Conservation (phyloP, 2,888 invertebrate species). For the Microplitis manilae region DNA sequence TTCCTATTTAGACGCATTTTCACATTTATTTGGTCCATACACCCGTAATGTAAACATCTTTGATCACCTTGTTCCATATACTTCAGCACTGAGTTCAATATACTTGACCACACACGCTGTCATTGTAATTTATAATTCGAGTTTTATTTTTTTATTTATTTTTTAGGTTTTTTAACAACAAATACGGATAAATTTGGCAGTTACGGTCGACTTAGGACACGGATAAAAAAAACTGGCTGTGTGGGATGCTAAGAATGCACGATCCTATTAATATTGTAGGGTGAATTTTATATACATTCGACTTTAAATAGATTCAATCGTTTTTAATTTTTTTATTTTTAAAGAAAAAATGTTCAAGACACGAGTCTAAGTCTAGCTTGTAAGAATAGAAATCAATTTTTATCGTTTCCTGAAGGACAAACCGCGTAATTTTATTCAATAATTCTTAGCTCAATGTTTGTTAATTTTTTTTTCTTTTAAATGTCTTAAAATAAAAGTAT, state of each 20-base stretch:
- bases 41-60: conserved; percentile 35
- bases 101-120: not conserved
- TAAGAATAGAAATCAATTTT: conserved; percentile 1
- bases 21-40: conserved; percentile 21
- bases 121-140: not conserved
- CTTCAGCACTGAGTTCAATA: conserved; percentile 26
- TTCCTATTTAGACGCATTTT: conserved; percentile 17
- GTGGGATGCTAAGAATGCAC: conserved; percentile 55
- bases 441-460: not conserved
- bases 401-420: not conserved
- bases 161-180: not conserved
- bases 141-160: not conserved
- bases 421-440: not conserved
- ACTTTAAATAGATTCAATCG: conserved; percentile 56
- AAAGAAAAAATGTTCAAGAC: conserved; percentile 23
- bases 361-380: conserved; percentile 3
- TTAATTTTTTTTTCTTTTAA: not conserved
- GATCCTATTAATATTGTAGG: conserved; percentile 58
- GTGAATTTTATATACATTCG: conserved; percentile 59
- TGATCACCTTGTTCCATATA: conserved; percentile 31
- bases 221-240: conserved; percentile 32
- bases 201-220: not conserved
- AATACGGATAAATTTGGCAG: not conserved
- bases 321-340: conserved; percentile 37
- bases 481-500: not conserved